phyloP scores from a whole-genome alignment of 2,888 invertebrate genomes.

The Drosophila stalkeri region DNA sequence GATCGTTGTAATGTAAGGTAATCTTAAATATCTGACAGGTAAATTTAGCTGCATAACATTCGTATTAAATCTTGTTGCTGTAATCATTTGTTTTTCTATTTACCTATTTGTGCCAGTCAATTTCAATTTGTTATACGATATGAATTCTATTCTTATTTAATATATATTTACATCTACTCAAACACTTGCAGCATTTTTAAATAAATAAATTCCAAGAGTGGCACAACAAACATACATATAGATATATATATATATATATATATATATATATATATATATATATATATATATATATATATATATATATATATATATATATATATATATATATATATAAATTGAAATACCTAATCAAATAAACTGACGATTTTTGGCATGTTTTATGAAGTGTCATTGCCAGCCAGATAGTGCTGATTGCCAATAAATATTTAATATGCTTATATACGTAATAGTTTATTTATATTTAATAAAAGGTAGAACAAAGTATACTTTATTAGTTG shows the following conservation, averaged over 20 bases:
- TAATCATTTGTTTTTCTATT: constrained; percentile 18
- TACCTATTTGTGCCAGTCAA: constrained; percentile 45
- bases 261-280: not conserved
- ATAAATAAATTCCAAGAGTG: constrained; percentile 6
- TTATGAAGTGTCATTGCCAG: not conserved
- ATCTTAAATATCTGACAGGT: constrained; percentile 6
- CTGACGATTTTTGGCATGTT: not conserved
- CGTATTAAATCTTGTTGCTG: constrained; percentile 20
- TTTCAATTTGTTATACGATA: constrained; percentile 54
- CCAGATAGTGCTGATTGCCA: not conserved
- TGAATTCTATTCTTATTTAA: constrained; percentile 29
- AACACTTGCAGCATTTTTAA: not conserved
- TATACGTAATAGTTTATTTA: not conserved
- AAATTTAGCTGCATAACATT: constrained; percentile 39
- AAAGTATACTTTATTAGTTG: not conserved
- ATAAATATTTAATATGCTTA: not conserved
- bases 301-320: not conserved
- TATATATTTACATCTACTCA: constrained; percentile 5
- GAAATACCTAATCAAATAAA: constrained; percentile 10
- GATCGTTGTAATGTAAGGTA: not conserved
- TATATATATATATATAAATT: not conserved
- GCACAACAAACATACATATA: not conserved
- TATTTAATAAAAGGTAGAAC: not conserved
- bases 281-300: not conserved
- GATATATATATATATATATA: not conserved